phyloP scores from a whole-genome alignment of 2,888 invertebrate species.

The Exephanes ischioxanthus region DNA sequence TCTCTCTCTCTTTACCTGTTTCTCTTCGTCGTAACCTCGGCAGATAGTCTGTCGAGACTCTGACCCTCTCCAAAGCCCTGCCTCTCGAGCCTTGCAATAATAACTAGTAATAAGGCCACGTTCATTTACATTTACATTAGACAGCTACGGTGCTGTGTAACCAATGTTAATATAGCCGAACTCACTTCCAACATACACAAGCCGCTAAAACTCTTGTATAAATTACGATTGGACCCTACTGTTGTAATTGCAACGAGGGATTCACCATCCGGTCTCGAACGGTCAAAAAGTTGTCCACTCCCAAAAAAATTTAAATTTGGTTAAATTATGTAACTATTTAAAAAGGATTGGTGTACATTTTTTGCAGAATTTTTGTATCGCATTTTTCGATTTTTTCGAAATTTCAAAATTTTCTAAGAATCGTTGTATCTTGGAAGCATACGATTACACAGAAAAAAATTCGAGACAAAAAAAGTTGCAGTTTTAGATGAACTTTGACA shows the following conservation, averaged over 20 bases:
- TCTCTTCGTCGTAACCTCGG: slow-evolving; percentile 12
- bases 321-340: no score
- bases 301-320: no score
- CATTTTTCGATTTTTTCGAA: no score
- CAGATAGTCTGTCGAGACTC: slow-evolving; percentile 4
- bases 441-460: no score
- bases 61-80: slow-evolving; percentile 48
- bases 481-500: no score
- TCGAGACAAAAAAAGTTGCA: no score
- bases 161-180: slow-evolving; percentile 10
- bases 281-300: no score
- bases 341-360: no score
- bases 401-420: no score
- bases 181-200: background rate
- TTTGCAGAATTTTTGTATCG: no score
- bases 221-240: slow-evolving; percentile 26
- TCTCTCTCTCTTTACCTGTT: slow-evolving; percentile 26
- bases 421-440: no score
- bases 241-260: background rate
- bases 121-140: slow-evolving; percentile 61
- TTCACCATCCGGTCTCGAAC: no score
- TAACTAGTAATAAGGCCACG: slow-evolving; percentile 61
- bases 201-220: background rate
- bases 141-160: background rate
- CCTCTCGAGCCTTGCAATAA: slow-evolving; percentile 62